Percentiles rank a stretch among this genome's conserved stretches.
phyloP scores from a whole-genome alignment of 2,113 vertebrate genomes.

The Pituophis catenifer region DNA sequence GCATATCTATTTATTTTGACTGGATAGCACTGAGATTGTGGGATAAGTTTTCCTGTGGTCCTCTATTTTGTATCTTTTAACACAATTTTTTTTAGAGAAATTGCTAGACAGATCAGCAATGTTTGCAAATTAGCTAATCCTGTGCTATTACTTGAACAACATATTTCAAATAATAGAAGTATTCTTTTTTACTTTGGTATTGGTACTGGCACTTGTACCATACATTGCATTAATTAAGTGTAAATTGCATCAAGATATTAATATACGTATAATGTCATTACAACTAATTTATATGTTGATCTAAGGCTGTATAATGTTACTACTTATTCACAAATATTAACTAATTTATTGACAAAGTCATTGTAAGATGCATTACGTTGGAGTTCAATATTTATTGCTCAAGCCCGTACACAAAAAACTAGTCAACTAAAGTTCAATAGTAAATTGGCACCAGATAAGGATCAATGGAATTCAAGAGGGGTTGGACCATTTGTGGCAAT shows the following conservation, averaged over 20 bases:
- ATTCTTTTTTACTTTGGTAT: background rate
- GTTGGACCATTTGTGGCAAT: background rate
- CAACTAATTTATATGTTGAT: too few species aligned
- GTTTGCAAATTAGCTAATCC: background rate
- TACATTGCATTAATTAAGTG: background rate
- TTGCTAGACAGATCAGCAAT: background rate
- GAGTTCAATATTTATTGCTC: background rate
- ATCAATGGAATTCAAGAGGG: background rate
- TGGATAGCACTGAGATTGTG: background rate
- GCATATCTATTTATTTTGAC: background rate
- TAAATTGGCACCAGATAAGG: background rate
- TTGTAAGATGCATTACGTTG: background rate
- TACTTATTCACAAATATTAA: background rate
- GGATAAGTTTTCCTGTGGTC: background rate
- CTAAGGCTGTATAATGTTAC: background rate
- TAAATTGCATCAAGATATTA: background rate
- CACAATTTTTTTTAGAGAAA: background rate
- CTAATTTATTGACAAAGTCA: background rate
- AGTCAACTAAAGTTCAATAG: background rate
- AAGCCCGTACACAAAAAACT: background rate
- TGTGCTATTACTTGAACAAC: background rate
- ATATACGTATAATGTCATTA: background rate
- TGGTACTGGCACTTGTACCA: background rate
- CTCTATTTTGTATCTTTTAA: background rate
- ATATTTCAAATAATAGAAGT: background rate